phyloP scores from a whole-genome alignment of 2,888 invertebrate species.

The Ischnura elegans region DNA sequence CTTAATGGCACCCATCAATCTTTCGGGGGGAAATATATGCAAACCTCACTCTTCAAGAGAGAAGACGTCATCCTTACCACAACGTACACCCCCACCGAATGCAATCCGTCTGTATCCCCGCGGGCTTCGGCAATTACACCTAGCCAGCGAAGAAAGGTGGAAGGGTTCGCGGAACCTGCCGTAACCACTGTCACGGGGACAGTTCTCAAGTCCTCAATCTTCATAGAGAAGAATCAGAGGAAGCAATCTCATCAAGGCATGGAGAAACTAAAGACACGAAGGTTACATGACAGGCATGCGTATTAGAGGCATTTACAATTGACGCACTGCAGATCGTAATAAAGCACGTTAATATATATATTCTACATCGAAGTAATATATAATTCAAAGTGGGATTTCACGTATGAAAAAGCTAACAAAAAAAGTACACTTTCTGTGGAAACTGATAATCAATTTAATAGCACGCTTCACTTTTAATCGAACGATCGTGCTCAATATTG shows the following conservation, averaged over 20 bases:
- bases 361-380: too few species aligned
- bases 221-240: not conserved
- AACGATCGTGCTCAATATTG: too few species aligned
- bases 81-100: not conserved
- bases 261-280: too few species aligned
- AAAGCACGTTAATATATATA: too few species aligned
- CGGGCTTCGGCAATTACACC: conserved; percentile 38
- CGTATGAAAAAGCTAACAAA: too few species aligned
- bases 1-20: not conserved
- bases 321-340: too few species aligned
- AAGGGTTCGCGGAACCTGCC: conserved; percentile 23
- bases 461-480: too few species aligned
- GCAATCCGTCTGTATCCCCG: conserved; percentile 39
- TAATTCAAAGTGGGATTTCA: too few species aligned
- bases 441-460: too few species aligned
- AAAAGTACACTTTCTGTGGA: too few species aligned
- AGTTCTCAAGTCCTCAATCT: not conserved
- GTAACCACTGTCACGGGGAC: not conserved
- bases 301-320: too few species aligned
- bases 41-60: not conserved
- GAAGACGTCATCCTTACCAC: conserved; percentile 5
- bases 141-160: not conserved
- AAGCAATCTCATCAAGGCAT: not conserved
- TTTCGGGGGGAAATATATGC: not conserved
- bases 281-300: too few species aligned